Evolutionary conservation across 1,140 invertebrate genomes (phyloP).

Genomic region (Papilio aristodemus): DNA sequence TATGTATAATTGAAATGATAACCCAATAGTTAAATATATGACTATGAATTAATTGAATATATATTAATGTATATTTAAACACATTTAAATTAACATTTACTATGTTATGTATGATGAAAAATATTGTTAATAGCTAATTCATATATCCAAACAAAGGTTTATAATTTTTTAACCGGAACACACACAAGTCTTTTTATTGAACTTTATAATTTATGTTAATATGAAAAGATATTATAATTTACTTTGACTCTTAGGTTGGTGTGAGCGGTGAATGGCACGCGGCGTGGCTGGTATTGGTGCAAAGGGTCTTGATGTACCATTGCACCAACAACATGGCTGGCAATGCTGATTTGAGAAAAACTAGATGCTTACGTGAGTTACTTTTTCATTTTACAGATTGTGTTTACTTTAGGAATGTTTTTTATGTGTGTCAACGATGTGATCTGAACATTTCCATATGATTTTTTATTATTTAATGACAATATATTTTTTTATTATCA

Average conservation of each 20-base stretch:
- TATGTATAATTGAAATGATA: neutral
- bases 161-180: too few species aligned
- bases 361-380: conserved; percentile 86
- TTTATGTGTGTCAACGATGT: too few species aligned
- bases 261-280: conserved; percentile 83
- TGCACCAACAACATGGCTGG: conserved; percentile 81
- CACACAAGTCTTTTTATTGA: too few species aligned
- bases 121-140: too few species aligned
- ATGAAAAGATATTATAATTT: too few species aligned
- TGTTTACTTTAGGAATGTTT: neutral
- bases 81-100: too few species aligned
- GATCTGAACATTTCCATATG: too few species aligned
- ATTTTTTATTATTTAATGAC: too few species aligned
- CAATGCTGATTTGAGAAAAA: conserved; percentile 89
- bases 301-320: conserved; percentile 86
- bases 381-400: neutral
- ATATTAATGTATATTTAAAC: neutral
- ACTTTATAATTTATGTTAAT: too few species aligned
- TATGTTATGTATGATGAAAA: too few species aligned
- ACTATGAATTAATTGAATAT: neutral
- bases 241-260: conserved; percentile 56
- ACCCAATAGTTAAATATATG: neutral
- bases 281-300: conserved; percentile 88
- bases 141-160: too few species aligned
- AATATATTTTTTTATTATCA: too few species aligned